Base-by-base conservation (phyloP, 2,888 invertebrate genomes). In the Nephrocerus scutellatus region DNA sequence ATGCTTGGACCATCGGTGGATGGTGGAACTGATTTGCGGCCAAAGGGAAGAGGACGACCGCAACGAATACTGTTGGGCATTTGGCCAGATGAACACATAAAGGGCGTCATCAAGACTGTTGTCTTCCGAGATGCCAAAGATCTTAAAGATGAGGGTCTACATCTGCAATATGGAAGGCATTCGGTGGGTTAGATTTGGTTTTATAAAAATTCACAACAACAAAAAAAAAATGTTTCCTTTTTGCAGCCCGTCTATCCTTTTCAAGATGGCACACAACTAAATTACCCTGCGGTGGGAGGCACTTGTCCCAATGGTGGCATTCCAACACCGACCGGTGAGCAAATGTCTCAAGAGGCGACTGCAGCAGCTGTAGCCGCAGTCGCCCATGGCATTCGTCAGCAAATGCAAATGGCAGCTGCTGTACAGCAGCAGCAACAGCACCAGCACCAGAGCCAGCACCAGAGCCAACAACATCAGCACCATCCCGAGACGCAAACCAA, bases 41-140 rank as follows among this genome's bases (percentile, higher is more conserved):
- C 91, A 26, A 91, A 91, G 70, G 91, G 91, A 33, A 76, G 91
- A 57, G 91, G 91, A 21, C 73, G 91, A 51, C 91, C 91, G 16
- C 91, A 91, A 66, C 78, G 91, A 63, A 91, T 91, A 64, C 73
- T 91, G 52, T 72, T 91, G 51, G 91, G 91, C 46, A 85, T 89
- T 45, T 91, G 91, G 91, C 90, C 91, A 8, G 90, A 91, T 69
- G 90, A 90, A 64, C 90, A 90, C 70, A 90, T 91, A 66, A 82
- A 88, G 62, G 88, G 88, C 47, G 91, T 91, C 38, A 90, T 91
- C 60, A 79, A 90, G 58, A 87, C 90, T 41, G 90, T 91, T 36
- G 91, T 91, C 43, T 91, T 91, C 74, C 77, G 90, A 56, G 91
- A 91, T 72, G 82, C 84, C 10, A 81, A 82, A 63, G 82, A 83